Percentiles rank a stretch among this genome's conserved stretches.
Evolutionary conservation across 2,888 invertebrate genomes (phyloP).

Genomic region (Onthophagus sagittarius): DNA sequence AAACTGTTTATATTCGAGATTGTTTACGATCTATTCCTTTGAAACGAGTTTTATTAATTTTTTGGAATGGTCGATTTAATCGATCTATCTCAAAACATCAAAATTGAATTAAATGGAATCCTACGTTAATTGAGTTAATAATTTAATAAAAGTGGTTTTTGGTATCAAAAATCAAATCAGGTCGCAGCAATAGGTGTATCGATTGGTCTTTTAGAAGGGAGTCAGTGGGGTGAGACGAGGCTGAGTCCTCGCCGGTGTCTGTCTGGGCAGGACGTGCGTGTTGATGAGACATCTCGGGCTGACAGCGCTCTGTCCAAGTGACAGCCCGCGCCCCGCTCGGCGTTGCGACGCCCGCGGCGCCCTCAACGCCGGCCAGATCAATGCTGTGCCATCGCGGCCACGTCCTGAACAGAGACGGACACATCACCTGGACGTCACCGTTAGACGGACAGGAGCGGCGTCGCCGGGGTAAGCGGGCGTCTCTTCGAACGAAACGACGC

Average conservation of each 20-base stretch:
- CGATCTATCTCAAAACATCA: not conserved
- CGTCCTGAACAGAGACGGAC: conserved; percentile 27
- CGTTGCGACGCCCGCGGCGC: conserved; percentile 12
- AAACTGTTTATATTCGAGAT: not conserved
- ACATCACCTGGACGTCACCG: conserved; percentile 33
- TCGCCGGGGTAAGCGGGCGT: conserved; percentile 10
- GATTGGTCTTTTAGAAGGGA: not conserved
- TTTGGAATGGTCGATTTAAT: too few relatives aligned
- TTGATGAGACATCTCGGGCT: conserved; percentile 35
- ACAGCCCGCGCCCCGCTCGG: conserved; percentile 25
- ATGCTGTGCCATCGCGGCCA: conserved; percentile 23
- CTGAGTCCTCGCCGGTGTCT: conserved; percentile 14
- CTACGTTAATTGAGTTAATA: too few relatives aligned
- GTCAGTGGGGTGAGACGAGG: not conserved
- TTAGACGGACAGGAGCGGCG: conserved; percentile 19
- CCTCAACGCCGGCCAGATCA: conserved; percentile 28
- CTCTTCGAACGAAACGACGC: conserved; percentile 7
- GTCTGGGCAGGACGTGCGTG: conserved; percentile 34
- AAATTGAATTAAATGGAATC: not conserved
- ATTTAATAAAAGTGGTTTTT: not conserved
- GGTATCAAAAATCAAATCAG: not conserved
- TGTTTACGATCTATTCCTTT: not conserved
- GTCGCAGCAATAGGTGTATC: conserved; percentile 1
- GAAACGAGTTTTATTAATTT: not conserved
- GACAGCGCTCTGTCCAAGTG: conserved; percentile 32